Evolutionary conservation across 2,113 vertebrate species (phyloP).

Genomic region (Triplophysa siluroides): DNA sequence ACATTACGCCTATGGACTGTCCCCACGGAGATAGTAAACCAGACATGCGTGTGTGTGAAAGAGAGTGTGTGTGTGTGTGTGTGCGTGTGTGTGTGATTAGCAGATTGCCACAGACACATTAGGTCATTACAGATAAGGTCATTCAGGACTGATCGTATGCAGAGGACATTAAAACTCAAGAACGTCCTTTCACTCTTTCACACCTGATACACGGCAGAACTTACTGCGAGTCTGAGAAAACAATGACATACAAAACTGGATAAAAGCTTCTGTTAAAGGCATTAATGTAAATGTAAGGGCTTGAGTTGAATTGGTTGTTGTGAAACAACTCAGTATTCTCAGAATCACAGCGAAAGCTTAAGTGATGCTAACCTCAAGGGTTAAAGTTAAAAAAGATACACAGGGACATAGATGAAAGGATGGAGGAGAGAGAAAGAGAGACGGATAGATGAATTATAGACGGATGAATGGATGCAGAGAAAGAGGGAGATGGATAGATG

Average conservation of each 20-base stretch:
- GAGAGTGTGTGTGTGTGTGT: constrained; percentile 8
- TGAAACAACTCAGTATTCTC: too few species aligned
- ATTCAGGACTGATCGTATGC: background rate
- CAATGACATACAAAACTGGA: background rate
- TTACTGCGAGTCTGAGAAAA: background rate
- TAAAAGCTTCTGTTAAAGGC: too few species aligned
- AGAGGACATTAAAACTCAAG: background rate
- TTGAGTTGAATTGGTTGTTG: too few species aligned
- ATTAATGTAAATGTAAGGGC: too few species aligned
- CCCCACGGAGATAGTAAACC: too few species aligned
- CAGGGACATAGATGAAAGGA: background rate
- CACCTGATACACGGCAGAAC: background rate
- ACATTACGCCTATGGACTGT: too few species aligned
- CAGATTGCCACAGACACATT: background rate
- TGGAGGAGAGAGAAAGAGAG: background rate
- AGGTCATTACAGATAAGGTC: background rate
- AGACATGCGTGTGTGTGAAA: too few species aligned
- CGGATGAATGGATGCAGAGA: background rate
- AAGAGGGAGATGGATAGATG: too few species aligned
- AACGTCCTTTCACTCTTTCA: background rate
- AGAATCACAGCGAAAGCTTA: too few species aligned
- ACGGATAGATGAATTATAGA: background rate
- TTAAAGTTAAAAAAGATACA: too few species aligned
- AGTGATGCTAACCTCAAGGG: too few species aligned
- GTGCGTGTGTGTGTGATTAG: background rate